These are phyloP conservation scores for Brassicogethes aeneus DNA, from an alignment of 2,888 invertebrate genomes.

Conservation along the genomic window DNA sequence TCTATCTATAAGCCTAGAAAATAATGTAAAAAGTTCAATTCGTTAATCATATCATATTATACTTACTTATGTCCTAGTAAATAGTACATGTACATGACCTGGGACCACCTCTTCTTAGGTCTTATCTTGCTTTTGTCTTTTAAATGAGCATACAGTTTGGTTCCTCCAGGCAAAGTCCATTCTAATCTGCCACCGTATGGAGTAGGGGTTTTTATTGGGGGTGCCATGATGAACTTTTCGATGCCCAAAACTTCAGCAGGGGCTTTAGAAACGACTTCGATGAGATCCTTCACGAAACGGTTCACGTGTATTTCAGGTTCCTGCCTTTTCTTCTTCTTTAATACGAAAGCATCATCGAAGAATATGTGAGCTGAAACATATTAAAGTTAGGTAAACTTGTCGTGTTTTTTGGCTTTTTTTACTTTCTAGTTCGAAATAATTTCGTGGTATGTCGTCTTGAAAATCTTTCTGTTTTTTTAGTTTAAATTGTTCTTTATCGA, in stretches of 20 bases:
- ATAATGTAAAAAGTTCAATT: too few species aligned
- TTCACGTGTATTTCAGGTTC: conserved; percentile 73
- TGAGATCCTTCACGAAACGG: conserved; percentile 65
- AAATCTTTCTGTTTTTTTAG: too few species aligned
- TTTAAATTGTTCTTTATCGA: conserved; percentile 77
- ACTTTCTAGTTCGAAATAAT: conserved; percentile 86
- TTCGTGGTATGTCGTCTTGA: too few species aligned
- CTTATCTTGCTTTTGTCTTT: conserved; percentile 85
- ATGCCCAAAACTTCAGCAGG: conserved; percentile 62
- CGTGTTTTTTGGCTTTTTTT: too few species aligned
- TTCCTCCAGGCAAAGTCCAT: conserved; percentile 79
- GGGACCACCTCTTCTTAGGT: conserved; percentile 88
- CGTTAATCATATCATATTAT: too few species aligned
- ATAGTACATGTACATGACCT: conserved; percentile 94
- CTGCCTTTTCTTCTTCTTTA: conserved; percentile 50
- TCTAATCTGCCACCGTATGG: conserved; percentile 81
- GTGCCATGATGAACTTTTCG: conserved; percentile 54
- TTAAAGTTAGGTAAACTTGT: too few species aligned
- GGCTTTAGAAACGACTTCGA: conserved; percentile 65
- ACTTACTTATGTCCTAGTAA: conserved; percentile 73
- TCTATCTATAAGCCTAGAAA: conserved; percentile 31
- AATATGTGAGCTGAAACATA: conserved; percentile 60
- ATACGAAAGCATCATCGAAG: conserved; percentile 76
- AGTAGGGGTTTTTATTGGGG: conserved; percentile 68
- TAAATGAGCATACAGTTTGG: conserved; percentile 75